A percentile compares a stretch with the other conserved stretches of the same genome.
Conservation (phyloP, 2,797 vertebrate species). For the Leptodactylus fallax region DNA sequence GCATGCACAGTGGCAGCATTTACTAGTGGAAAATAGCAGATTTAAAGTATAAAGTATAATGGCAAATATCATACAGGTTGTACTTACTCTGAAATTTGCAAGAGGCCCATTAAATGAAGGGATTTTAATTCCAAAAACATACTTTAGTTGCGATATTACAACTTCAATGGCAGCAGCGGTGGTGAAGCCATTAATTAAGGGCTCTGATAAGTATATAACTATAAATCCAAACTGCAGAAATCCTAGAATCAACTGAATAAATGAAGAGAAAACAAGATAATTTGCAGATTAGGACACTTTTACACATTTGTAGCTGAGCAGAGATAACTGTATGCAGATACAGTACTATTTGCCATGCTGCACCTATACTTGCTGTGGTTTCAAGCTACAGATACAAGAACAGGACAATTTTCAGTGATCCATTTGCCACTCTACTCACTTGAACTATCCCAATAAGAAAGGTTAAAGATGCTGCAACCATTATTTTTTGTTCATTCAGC, state of each 20-base stretch:
- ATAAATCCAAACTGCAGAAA: constrained; percentile 88
- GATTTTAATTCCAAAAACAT: constrained; percentile 86
- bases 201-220: constrained; percentile 91
- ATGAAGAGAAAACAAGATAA: background rate
- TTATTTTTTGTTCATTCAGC: constrained; percentile 76
- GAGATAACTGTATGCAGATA: too few species aligned
- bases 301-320: too few species aligned
- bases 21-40: background rate
- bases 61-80: background rate
- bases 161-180: constrained; percentile 92
- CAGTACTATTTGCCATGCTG: too few species aligned
- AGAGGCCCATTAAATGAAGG: constrained; percentile 81
- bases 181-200: constrained; percentile 92
- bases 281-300: too few species aligned
- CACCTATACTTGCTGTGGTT: too few species aligned
- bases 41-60: background rate
- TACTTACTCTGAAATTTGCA: constrained; percentile 87
- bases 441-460: constrained; percentile 89
- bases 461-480: constrained; percentile 86
- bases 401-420: too few species aligned
- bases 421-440: constrained; percentile 74
- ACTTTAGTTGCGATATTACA: constrained; percentile 93
- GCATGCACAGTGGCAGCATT: too few species aligned
- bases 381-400: too few species aligned
- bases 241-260: constrained; percentile 84